Conservation (phyloP, 2,888 invertebrate species). For the Amphipoea oculea region DNA sequence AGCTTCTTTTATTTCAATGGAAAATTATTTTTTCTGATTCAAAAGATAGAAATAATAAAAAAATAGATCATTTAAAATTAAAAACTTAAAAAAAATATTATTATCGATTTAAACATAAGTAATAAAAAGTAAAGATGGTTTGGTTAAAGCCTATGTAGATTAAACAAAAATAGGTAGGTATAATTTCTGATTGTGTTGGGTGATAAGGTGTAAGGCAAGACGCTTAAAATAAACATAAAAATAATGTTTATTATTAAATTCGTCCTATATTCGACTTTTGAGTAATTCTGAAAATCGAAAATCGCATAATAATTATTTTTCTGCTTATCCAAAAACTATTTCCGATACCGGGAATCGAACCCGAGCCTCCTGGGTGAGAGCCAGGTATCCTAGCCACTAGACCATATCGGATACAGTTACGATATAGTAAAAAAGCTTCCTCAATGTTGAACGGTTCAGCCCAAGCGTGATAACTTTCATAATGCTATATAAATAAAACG, state of each 20-base stretch:
- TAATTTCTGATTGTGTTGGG: background rate
- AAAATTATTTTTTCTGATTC: background rate
- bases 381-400: constrained; percentile 94
- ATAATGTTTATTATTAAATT: background rate
- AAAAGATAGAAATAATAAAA: background rate
- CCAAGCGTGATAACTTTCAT: no score
- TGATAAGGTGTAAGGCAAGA: background rate
- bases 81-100: background rate
- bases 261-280: background rate
- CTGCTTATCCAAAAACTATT: constrained; percentile 57
- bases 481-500: no score
- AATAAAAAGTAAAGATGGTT: background rate
- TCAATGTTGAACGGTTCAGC: no score
- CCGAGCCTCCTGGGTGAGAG: constrained; percentile 93
- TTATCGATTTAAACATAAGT: no score
- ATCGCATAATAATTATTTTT: background rate
- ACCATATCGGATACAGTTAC: constrained; percentile 82
- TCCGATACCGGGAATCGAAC: constrained; percentile 91
- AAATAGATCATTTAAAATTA: background rate
- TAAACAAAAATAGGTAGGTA: background rate
- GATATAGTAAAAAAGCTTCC: no score
- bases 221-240: background rate
- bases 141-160: background rate
- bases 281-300: background rate
- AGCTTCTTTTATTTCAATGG: background rate